Conservation (phyloP, 2,888 invertebrate genomes). For the Icerya purchasi region DNA sequence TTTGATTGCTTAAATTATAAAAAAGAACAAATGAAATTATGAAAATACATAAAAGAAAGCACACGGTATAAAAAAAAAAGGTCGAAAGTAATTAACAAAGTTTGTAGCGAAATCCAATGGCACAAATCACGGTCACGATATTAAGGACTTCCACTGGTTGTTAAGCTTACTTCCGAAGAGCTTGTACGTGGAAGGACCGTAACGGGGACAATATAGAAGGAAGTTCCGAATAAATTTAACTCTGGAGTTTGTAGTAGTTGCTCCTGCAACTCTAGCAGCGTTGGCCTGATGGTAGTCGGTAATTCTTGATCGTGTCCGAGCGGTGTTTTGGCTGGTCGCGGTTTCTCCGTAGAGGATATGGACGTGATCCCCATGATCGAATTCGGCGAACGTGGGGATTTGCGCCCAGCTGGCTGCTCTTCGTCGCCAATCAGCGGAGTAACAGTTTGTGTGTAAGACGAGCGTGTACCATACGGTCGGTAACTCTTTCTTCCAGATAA, state of each 20-base stretch:
- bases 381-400: neutral
- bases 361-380: neutral
- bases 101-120: too few relatives aligned
- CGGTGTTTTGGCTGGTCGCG: neutral
- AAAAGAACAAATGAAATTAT: too few relatives aligned
- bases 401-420: neutral
- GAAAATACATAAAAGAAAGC: too few relatives aligned
- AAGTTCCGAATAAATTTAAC: neutral
- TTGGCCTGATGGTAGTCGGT: neutral
- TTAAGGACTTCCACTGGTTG: neutral
- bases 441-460: neutral
- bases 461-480: neutral
- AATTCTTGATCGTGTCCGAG: neutral
- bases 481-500: neutral
- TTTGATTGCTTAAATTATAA: too few relatives aligned
- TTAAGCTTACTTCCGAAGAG: neutral
- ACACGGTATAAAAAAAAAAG: too few relatives aligned
- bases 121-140: too few relatives aligned
- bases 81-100: too few relatives aligned
- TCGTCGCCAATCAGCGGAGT: neutral
- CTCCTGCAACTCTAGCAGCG: neutral
- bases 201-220: neutral
- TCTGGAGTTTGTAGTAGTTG: neutral
- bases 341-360: neutral
- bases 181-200: neutral